These are phyloP conservation scores for Andrena cerasifolii DNA, from an alignment of 1,140 invertebrate genomes.

Conservation along the genomic window DNA sequence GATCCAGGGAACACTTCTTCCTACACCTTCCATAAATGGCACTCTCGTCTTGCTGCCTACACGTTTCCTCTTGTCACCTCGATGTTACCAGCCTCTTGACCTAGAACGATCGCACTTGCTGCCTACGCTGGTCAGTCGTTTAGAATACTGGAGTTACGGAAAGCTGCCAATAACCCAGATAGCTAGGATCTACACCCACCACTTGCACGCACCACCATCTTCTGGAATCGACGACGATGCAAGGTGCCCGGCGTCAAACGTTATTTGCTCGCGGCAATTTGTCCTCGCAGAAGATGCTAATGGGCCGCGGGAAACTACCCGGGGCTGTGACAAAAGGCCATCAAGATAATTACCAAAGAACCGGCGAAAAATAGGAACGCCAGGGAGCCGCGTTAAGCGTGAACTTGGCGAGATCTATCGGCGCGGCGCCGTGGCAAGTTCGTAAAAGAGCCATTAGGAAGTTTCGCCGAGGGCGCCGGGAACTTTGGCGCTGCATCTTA, in stretches of 20 bases:
- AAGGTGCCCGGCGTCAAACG: background rate
- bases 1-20: too few species aligned
- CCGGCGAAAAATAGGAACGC: slow-evolving; percentile 40
- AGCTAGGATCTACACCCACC: too few species aligned
- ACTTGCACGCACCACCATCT: too few species aligned
- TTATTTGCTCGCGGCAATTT: background rate
- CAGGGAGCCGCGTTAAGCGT: slow-evolving; percentile 10
- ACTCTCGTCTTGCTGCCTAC: too few species aligned
- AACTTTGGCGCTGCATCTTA: slow-evolving; percentile 43
- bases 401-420: slow-evolving; percentile 55
- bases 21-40: too few species aligned
- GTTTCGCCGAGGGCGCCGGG: slow-evolving; percentile 35
- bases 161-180: too few species aligned
- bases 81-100: too few species aligned
- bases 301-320: slow-evolving; percentile 22
- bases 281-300: slow-evolving; percentile 44
- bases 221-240: background rate
- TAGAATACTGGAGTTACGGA: too few species aligned
- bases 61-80: too few species aligned
- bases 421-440: slow-evolving; percentile 23
- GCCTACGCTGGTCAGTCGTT: too few species aligned
- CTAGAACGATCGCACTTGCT: too few species aligned
- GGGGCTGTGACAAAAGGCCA: slow-evolving; percentile 38
- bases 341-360: slow-evolving; percentile 45
- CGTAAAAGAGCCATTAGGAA: slow-evolving; percentile 60